These are phyloP conservation scores for Chionoecetes opilio DNA, from an alignment of 1,140 invertebrate species.

Conservation along the genomic window DNA sequence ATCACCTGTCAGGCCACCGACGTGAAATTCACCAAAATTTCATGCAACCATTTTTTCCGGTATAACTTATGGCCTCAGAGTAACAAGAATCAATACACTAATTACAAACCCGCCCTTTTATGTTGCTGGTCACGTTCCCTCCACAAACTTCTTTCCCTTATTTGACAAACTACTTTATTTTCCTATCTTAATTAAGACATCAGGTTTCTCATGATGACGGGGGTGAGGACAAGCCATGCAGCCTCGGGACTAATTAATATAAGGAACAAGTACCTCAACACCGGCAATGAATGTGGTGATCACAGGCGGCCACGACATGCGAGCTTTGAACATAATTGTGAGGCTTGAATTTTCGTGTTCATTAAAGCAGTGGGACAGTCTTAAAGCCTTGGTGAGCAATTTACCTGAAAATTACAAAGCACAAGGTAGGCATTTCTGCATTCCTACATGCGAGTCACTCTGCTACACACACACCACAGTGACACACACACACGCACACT, in stretches of 20 bases:
- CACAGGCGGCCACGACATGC: neutral
- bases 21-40: conserved; percentile 30
- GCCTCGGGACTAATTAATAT: neutral
- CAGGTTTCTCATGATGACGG: neutral
- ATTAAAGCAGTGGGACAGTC: neutral
- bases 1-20: neutral
- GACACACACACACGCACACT: neutral
- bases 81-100: conserved; percentile 30
- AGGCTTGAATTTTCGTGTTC: neutral
- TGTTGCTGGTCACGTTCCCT: neutral
- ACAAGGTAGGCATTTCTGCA: neutral
- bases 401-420: neutral
- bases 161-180: neutral
- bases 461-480: neutral
- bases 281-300: neutral
- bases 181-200: neutral
- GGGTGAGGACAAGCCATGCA: conserved; percentile 4
- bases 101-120: conserved; percentile 28
- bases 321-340: neutral
- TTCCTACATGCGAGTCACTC: neutral
- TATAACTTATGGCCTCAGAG: conserved; percentile 19
- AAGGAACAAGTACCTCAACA: neutral
- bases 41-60: conserved; percentile 1
- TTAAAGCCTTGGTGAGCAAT: neutral
- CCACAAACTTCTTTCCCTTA: neutral